Conservation (phyloP, 2,113 vertebrate species). For the Nymphicus hollandicus region DNA sequence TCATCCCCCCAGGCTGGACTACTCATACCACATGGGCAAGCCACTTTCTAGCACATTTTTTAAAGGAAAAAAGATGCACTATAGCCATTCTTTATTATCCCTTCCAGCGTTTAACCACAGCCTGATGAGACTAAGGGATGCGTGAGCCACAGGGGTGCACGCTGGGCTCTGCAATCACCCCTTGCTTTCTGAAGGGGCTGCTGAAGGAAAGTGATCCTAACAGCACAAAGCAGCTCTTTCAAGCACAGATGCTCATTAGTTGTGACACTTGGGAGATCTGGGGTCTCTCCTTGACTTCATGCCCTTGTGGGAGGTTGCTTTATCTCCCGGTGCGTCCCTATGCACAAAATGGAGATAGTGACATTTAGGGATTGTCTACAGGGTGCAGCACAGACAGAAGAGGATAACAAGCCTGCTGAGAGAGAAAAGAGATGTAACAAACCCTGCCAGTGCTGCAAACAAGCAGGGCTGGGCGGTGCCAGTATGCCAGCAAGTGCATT, state of each 20-base stretch:
- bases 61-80: neutral
- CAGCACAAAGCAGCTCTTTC: neutral
- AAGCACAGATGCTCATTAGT: neutral
- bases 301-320: neutral
- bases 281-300: neutral
- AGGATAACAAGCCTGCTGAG: neutral
- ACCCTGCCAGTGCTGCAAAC: neutral
- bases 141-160: rapidly evolving
- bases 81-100: neutral
- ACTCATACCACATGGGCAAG: neutral
- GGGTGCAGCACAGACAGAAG: neutral
- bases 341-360: neutral
- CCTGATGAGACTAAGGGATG: neutral
- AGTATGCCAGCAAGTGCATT: neutral
- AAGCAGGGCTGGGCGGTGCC: neutral
- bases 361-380: neutral
- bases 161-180: rapidly evolving
- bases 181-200: neutral
- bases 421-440: neutral
- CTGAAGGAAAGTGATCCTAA: neutral
- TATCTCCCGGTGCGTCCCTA: neutral
- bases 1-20: rapidly evolving
- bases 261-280: neutral
- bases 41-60: neutral
- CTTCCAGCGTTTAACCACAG: rapidly evolving